Conservation (phyloP, 2,888 invertebrate genomes). For the Elegia similella region DNA sequence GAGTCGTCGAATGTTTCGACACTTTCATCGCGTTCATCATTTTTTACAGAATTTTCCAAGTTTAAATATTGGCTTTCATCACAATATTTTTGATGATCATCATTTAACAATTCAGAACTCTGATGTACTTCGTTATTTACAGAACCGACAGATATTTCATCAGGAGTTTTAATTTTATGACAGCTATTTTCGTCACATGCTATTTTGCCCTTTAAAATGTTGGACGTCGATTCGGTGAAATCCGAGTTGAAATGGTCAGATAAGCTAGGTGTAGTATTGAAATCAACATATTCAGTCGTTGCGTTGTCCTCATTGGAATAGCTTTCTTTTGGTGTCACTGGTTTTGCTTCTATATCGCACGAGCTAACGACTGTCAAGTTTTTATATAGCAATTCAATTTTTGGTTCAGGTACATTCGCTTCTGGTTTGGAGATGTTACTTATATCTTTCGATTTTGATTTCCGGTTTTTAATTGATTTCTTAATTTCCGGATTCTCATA, state of each 20-base stretch:
- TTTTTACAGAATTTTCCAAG: constrained; percentile 52
- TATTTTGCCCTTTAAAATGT: constrained; percentile 24
- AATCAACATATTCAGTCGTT: constrained; percentile 28
- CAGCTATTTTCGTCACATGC: background rate
- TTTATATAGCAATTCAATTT: constrained; percentile 62
- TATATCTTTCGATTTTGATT: constrained; percentile 26
- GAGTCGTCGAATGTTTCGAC: constrained; percentile 51
- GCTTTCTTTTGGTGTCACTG: constrained; percentile 31
- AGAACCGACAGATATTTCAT: background rate
- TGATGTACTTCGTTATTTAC: constrained; percentile 1
- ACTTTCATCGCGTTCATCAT: constrained; percentile 54
- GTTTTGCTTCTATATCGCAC: constrained; percentile 40
- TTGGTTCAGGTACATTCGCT: constrained; percentile 35
- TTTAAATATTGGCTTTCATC: constrained; percentile 43
- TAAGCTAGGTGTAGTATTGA: constrained; percentile 30
- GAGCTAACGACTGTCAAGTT: constrained; percentile 58
- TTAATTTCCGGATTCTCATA: constrained; percentile 51
- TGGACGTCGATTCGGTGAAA: constrained; percentile 28
- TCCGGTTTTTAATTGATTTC: constrained; percentile 34
- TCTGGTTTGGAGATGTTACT: constrained; percentile 23
- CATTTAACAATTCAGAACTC: background rate
- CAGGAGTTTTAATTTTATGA: background rate
- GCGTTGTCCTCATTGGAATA: constrained; percentile 37
- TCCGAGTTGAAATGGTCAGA: constrained; percentile 35
- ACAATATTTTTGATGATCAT: constrained; percentile 31